Evolutionary conservation across 2,113 vertebrate species (phyloP).

Genomic region (Callipepla californica): DNA sequence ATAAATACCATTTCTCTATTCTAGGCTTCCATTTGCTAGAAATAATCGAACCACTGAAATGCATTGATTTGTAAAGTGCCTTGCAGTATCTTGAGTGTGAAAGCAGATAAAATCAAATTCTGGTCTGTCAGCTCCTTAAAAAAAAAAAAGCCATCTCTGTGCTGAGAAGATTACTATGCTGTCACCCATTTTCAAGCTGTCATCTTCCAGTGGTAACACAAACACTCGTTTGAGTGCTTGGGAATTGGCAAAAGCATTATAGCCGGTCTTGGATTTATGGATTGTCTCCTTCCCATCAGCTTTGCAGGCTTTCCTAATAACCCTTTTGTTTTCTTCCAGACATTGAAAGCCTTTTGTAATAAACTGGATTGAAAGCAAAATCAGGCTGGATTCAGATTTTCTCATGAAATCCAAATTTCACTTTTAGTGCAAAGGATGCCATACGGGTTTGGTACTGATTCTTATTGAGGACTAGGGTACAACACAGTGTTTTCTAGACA

Average conservation of each 20-base stretch:
- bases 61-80: background rate
- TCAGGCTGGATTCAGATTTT: background rate
- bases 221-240: background rate
- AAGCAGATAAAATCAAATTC: background rate
- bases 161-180: background rate
- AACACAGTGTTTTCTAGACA: background rate
- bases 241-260: background rate
- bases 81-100: background rate
- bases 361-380: background rate
- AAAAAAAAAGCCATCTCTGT: background rate
- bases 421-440: background rate
- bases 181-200: background rate
- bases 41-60: background rate
- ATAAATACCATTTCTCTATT: background rate
- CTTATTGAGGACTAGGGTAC: background rate
- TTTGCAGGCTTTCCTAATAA: background rate
- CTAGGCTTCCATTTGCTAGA: background rate
- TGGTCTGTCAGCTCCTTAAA: background rate
- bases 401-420: background rate
- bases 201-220: background rate
- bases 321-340: fast-evolving
- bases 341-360: background rate
- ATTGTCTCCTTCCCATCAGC: background rate
- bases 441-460: background rate
- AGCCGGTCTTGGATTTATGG: background rate